These are phyloP conservation scores for Myotis planiceps DNA, from an alignment of 2,797 vertebrate species.

Conservation along the genomic window DNA sequence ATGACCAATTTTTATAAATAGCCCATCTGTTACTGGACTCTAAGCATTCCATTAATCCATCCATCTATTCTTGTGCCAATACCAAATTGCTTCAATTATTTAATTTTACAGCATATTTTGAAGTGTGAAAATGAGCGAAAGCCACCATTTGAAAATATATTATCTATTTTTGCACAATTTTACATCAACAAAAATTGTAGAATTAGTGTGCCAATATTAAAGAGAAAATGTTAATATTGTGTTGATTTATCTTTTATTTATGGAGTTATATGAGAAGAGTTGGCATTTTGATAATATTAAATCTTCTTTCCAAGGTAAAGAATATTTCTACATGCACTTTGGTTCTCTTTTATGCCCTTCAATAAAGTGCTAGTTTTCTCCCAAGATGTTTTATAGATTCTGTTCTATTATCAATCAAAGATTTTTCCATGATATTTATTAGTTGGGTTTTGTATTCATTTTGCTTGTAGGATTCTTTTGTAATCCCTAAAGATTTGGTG, in stretches of 20 bases:
- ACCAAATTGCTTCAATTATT: neutral
- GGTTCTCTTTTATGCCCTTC: neutral
- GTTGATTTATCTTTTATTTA: neutral
- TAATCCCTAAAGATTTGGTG: neutral
- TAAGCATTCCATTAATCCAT: neutral
- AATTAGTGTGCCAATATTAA: neutral
- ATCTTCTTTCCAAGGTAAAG: neutral
- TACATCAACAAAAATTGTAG: neutral
- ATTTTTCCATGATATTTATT: neutral
- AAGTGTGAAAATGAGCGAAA: neutral
- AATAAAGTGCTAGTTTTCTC: neutral
- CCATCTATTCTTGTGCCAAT: neutral
- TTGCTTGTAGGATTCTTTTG: neutral
- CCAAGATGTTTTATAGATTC: neutral
- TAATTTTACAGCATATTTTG: neutral
- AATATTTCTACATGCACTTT: neutral
- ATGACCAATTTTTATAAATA: neutral
- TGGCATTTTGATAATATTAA: neutral
- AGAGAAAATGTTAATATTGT: neutral
- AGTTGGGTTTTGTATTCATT: neutral
- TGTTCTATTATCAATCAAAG: neutral
- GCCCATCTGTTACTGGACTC: neutral
- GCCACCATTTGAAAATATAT: neutral
- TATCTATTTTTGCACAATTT: neutral
- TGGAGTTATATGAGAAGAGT: neutral